These are phyloP conservation scores for Drosophila watanabei DNA, from an alignment of 1,140 invertebrate genomes.

Conservation along the genomic window DNA sequence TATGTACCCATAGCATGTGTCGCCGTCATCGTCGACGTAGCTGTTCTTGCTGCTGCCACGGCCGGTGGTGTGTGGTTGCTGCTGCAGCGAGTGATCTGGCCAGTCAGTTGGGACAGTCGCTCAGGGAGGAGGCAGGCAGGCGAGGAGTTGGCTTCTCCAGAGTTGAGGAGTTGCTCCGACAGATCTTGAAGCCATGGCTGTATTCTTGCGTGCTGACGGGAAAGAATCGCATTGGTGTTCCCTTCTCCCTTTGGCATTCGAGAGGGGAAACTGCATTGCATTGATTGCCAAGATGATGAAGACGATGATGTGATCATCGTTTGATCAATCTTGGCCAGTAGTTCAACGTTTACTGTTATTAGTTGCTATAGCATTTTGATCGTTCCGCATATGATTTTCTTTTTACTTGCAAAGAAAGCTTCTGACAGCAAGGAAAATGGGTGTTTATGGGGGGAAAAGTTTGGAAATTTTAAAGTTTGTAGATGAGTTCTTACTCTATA, in stretches of 20 bases:
- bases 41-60: conserved; percentile 31
- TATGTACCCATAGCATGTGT: conserved; percentile 72
- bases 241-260: conserved; percentile 5
- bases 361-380: conserved; percentile 57
- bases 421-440: conserved; percentile 1
- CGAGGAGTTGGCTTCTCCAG: conserved; percentile 11
- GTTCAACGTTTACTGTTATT: conserved; percentile 77
- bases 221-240: conserved; percentile 47
- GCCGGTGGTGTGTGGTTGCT: conserved; percentile 22
- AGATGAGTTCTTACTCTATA: too few relatives aligned
- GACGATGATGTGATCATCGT: conserved; percentile 70
- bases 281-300: conserved; percentile 59
- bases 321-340: conserved; percentile 77
- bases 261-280: conserved; percentile 1
- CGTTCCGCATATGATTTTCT: conserved; percentile 28
- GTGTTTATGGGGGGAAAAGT: neutral
- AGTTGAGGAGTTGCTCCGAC: conserved; percentile 34
- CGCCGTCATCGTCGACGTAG: conserved; percentile 60
- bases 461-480: neutral
- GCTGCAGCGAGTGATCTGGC: conserved; percentile 57
- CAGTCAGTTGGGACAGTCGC: conserved; percentile 59
- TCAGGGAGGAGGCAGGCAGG: conserved; percentile 27
- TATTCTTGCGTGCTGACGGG: conserved; percentile 39
- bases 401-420: neutral
- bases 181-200: conserved; percentile 38